phyloP scores from a whole-genome alignment of 2,113 vertebrate species.

The Nothoprocta pentlandii region DNA sequence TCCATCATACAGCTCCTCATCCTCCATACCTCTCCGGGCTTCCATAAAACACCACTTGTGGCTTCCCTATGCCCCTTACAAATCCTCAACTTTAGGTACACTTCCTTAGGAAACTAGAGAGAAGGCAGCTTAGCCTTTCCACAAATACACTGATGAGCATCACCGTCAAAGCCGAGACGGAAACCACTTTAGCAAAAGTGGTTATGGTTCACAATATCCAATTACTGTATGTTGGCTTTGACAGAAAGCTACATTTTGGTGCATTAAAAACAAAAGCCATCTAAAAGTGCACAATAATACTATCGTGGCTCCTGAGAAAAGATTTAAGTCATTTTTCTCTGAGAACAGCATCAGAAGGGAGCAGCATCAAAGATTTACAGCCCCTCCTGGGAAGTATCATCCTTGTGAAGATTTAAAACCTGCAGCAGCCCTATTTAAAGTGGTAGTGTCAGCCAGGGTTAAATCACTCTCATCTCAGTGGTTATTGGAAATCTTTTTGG shows the following conservation, averaged over 20 bases:
- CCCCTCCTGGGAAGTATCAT: slow-evolving; percentile 17
- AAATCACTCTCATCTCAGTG: slow-evolving; percentile 55
- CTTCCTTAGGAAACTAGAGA: neutral
- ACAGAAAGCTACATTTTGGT: neutral
- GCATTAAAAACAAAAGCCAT: slow-evolving; percentile 21
- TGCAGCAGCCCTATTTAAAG: slow-evolving; percentile 51
- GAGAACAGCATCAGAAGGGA: slow-evolving; percentile 9
- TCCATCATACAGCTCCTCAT: neutral
- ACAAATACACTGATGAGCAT: neutral
- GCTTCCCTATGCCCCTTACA: neutral
- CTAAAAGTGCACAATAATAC: neutral
- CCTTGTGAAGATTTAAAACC: slow-evolving; percentile 35
- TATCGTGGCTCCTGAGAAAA: neutral
- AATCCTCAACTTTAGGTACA: neutral
- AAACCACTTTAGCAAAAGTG: neutral
- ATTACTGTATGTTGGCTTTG: neutral
- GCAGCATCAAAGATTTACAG: slow-evolving; percentile 49
- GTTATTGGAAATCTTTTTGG: slow-evolving; percentile 59
- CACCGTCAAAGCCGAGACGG: neutral
- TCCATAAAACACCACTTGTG: neutral
- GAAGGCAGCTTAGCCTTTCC: neutral
- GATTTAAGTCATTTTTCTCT: neutral
- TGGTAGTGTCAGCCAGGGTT: neutral
- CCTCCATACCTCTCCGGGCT: neutral
- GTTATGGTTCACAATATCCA: neutral